Conservation (phyloP, 2,797 vertebrate species). For the Arctocebus calabarensis region DNA sequence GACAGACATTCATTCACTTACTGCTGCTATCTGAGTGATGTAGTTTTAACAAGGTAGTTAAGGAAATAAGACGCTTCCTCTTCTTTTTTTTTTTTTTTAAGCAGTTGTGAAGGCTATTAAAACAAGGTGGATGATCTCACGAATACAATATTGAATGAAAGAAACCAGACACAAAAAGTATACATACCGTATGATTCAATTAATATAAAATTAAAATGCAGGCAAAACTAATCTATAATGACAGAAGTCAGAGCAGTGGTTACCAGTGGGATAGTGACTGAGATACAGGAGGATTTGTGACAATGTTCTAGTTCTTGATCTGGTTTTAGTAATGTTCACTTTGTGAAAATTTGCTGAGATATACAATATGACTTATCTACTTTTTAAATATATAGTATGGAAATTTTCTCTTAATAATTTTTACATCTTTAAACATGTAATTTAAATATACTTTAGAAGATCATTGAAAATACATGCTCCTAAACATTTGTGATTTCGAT, state of each 20-base stretch:
- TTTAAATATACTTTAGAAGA: background rate
- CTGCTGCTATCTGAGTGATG: conserved; percentile 65
- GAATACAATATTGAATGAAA: conserved; percentile 66
- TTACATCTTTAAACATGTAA: conserved; percentile 18
- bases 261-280: background rate
- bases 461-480: background rate
- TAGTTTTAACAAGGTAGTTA: conserved; percentile 51
- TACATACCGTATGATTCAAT: conserved; percentile 37
- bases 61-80: conserved; percentile 72
- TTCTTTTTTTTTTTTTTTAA: conserved; percentile 56
- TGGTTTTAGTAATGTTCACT: background rate
- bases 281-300: background rate
- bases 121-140: conserved; percentile 75
- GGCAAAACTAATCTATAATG: background rate
- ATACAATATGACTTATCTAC: background rate
- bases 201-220: conserved; percentile 67
- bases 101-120: conserved; percentile 81
- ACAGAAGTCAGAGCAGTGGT: background rate
- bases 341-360: conserved; percentile 28
- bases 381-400: background rate
- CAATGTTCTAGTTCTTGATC: background rate
- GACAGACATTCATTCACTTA: conserved; percentile 69
- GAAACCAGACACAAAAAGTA: conserved; percentile 71
- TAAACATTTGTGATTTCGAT: conserved; percentile 49
- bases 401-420: conserved; percentile 5